Base-by-base conservation (phyloP, 1,140 invertebrate species). In the Megalopta genalis region DNA sequence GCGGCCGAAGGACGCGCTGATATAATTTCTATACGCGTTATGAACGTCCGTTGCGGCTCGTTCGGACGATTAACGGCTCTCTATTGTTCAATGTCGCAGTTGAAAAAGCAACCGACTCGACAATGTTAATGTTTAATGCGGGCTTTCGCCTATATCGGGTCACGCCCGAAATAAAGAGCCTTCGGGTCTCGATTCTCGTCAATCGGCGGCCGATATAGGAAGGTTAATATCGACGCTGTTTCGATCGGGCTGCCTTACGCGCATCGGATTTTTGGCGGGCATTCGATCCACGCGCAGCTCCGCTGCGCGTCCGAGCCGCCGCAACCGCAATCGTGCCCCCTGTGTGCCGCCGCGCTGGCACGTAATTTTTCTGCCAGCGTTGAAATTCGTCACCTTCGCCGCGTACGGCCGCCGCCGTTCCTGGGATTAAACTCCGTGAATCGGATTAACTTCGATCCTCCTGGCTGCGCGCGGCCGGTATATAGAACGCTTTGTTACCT, bases 121-220 rank as follows among this genome's bases (percentile, higher is more conserved):
- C 37, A 27, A 60, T 67, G 37, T 67, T 32, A 46, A 77, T 70
- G 69, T 70, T 70, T 69, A 67, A 60, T 27, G 42, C 66, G 57
- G 18, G 23, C n/a, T 25, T 49, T 39, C 54, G 27, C 23, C 14
- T 32, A n/a, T 39, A 21, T 60, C 25, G n/a, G 49, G 16, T n/a
- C 21, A 42, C 9, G 65, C 65, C 27, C 74, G 60, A 78, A 78
- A 78, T 78, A 78, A 78, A 70, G 60, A 72, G 21, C 60, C 71
- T 63, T 72, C 69, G 54, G 21, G 54, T 63, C 64, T 49, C 27
- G 18, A 54, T 37, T 42, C 67, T 67, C 62, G 59, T 71, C 76
- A 62, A 77, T 77, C 68, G 60, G n/a, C 76, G 66, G 12, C 1
- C 7, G 59, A 1, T 32, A 32, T 32, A 32, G 57, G n/a, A 42